These are phyloP conservation scores for Tachysurus fulvidraco DNA, from an alignment of 2,113 vertebrate species.

Conservation along the genomic window DNA sequence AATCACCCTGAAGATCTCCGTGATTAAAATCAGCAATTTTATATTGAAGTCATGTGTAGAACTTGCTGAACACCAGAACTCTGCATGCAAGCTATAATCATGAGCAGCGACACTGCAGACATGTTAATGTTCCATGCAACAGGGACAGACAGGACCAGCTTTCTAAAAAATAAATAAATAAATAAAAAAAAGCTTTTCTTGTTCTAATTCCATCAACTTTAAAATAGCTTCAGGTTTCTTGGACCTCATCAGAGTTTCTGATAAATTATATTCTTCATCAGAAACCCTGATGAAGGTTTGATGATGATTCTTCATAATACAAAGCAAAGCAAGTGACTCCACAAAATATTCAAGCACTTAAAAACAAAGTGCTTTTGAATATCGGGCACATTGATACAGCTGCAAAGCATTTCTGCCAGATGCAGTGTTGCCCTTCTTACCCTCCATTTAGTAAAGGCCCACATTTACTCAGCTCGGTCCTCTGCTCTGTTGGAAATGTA, in stretches of 20 bases:
- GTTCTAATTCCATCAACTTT: background rate
- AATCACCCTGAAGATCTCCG: background rate
- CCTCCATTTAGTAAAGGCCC: conserved; percentile 67
- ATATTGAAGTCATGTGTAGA: conserved; percentile 41
- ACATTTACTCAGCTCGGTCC: conserved; percentile 74
- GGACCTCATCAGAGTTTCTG: background rate
- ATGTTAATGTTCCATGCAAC: conserved; percentile 57
- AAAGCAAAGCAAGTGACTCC: conserved; percentile 16
- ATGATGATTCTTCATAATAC: no score
- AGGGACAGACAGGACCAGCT: conserved; percentile 41
- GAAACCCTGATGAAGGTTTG: no score
- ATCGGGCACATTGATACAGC: conserved; percentile 1
- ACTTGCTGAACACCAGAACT: conserved; percentile 69
- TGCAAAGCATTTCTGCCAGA: conserved; percentile 51
- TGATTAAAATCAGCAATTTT: background rate
- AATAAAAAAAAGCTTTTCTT: background rate
- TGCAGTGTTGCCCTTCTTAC: conserved; percentile 72
- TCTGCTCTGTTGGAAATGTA: conserved; percentile 71
- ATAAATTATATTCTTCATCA: background rate
- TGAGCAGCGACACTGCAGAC: conserved; percentile 61
- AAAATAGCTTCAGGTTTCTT: background rate
- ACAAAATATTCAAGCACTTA: conserved; percentile 21
- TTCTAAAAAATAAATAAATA: background rate
- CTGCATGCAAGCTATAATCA: conserved; percentile 60
- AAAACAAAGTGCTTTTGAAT: background rate